Conservation (phyloP, 2,888 invertebrate species). For the Tridacna crocea region DNA sequence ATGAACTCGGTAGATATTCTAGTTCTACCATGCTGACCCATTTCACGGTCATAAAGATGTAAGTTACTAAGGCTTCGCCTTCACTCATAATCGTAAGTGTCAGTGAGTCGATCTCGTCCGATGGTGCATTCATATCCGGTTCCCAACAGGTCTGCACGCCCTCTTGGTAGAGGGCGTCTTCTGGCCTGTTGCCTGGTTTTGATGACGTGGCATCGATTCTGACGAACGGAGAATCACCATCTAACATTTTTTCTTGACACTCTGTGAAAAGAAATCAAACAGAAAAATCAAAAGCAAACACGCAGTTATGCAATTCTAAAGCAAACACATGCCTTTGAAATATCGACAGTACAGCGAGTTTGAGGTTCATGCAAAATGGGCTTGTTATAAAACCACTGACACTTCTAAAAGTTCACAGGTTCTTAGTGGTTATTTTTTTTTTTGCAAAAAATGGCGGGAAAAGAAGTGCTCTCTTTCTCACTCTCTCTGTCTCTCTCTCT, state of each 20-base stretch:
- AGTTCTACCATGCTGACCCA: slow-evolving; percentile 44
- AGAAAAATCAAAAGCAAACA: too few relatives aligned
- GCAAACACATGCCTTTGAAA: too few relatives aligned
- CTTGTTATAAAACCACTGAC: not conserved
- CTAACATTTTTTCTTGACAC: slow-evolving; percentile 52
- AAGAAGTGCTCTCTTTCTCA: too few relatives aligned
- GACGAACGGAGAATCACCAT: slow-evolving; percentile 47
- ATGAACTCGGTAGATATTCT: slow-evolving; percentile 48
- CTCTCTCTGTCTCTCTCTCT: too few relatives aligned
- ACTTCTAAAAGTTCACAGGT: too few relatives aligned
- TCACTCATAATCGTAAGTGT: slow-evolving; percentile 47
- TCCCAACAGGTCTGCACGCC: slow-evolving; percentile 40
- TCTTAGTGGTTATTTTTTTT: too few relatives aligned
- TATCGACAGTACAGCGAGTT: not conserved
- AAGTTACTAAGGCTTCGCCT: slow-evolving; percentile 47
- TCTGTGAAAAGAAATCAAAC: slow-evolving; percentile 31
- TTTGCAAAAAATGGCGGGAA: too few relatives aligned
- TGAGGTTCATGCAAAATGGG: not conserved
- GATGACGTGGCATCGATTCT: slow-evolving; percentile 40
- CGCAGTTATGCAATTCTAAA: too few relatives aligned
- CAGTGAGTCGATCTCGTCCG: slow-evolving; percentile 25
- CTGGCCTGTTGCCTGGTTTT: slow-evolving; percentile 41
- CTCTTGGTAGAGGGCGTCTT: slow-evolving; percentile 38
- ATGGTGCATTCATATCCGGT: slow-evolving; percentile 27
- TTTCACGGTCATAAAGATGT: slow-evolving; percentile 42